Conservation (phyloP, 2,888 invertebrate species). For the Caenorhabditis macrosperma region DNA sequence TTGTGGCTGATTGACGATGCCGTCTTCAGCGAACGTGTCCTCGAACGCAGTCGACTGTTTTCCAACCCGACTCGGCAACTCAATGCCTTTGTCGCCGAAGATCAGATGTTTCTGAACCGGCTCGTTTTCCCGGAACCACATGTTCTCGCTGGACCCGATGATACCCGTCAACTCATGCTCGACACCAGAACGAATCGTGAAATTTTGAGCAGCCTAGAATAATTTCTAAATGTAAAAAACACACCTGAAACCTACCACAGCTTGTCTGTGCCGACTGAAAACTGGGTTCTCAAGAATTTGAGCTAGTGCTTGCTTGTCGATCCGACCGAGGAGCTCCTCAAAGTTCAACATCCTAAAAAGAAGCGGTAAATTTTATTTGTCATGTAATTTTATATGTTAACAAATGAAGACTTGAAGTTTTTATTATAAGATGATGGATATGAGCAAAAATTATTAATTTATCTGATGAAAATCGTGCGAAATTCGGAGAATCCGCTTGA, state of each 20-base stretch:
- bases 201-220: conserved; percentile 27
- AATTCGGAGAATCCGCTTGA: no score
- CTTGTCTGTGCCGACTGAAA: not conserved
- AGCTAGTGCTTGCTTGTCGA: conserved; percentile 50
- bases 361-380: not conserved
- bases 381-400: no score
- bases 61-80: conserved; percentile 23
- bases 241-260: not conserved
- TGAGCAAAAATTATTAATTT: no score
- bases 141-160: conserved; percentile 31
- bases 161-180: conserved; percentile 45
- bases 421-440: no score
- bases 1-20: conserved; percentile 23
- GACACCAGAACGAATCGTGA: conserved; percentile 43
- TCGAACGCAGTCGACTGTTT: conserved; percentile 3
- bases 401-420: no score
- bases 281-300: conserved; percentile 12
- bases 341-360: conserved; percentile 54
- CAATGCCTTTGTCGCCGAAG: conserved; percentile 45
- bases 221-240: not conserved
- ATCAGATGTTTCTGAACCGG: conserved; percentile 39
- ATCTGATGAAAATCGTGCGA: not conserved
- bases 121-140: conserved; percentile 26
- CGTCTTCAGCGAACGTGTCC: conserved; percentile 42
- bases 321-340: conserved; percentile 59